phyloP scores from a whole-genome alignment of 1,140 invertebrate genomes.

The Palaemon carinicauda region DNA sequence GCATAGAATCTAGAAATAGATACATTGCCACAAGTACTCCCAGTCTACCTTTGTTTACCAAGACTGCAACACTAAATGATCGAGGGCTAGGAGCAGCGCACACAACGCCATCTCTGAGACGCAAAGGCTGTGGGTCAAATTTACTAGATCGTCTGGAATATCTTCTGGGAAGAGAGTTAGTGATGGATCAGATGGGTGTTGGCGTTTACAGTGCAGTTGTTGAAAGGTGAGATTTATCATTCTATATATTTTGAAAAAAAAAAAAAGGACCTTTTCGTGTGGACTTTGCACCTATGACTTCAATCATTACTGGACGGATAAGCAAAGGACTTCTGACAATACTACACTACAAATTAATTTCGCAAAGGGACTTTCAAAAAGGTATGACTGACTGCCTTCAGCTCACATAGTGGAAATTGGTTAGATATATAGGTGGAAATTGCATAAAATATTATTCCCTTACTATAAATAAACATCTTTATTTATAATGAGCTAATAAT shows the following conservation, averaged over 20 bases:
- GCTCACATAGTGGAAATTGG: too few species aligned
- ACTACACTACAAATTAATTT: background rate
- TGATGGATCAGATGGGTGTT: slow-evolving; percentile 17
- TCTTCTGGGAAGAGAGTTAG: background rate
- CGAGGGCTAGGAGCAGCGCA: too few species aligned
- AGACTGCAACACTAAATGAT: too few species aligned
- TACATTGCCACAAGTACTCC: background rate
- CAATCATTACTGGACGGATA: background rate
- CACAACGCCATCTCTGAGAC: background rate
- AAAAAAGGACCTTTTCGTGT: background rate
- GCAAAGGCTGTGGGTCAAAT: background rate
- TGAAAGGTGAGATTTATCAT: slow-evolving; percentile 13
- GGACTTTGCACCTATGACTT: background rate
- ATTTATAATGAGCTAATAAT: too few species aligned
- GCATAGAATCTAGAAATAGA: too few species aligned
- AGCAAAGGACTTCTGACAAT: background rate
- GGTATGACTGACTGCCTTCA: too few species aligned
- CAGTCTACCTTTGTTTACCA: background rate
- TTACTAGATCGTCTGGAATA: background rate
- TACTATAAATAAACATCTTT: too few species aligned
- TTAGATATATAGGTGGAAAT: too few species aligned
- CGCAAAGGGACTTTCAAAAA: too few species aligned
- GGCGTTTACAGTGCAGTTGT: slow-evolving; percentile 14
- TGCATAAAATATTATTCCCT: too few species aligned
- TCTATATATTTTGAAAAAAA: too few species aligned